Conservation (phyloP, 2,113 vertebrate genomes). For the Odobenus rosmarus region DNA sequence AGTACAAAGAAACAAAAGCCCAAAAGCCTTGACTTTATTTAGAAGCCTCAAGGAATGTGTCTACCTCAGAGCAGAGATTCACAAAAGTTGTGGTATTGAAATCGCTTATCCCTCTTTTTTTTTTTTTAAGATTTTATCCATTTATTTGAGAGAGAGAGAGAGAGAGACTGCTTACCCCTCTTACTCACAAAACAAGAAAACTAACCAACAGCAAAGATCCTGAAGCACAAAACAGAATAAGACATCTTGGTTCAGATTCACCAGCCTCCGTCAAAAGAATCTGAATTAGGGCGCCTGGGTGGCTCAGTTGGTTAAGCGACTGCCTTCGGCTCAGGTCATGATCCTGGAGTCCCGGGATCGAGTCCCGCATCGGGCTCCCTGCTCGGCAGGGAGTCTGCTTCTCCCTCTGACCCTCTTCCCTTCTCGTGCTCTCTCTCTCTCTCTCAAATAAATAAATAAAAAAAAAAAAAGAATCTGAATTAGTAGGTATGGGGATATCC, state of each 20-base stretch:
- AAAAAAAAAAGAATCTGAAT: not conserved
- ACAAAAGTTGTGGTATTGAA: not conserved
- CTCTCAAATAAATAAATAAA: too few species aligned
- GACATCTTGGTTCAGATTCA: not conserved
- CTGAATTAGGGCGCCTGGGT: too few species aligned
- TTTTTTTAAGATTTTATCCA: too few species aligned
- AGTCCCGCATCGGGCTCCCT: too few species aligned
- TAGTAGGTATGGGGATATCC: not conserved
- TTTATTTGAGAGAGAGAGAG: not conserved
- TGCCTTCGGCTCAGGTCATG: too few species aligned
- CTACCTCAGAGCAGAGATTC: not conserved
- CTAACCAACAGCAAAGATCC: not conserved
- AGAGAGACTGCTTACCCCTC: not conserved
- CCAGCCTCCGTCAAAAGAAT: not conserved
- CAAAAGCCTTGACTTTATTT: not conserved
- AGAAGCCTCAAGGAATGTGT: not conserved
- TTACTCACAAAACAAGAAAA: not conserved
- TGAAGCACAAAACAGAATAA: not conserved
- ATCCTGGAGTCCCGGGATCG: too few species aligned
- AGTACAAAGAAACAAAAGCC: conserved; percentile 36
- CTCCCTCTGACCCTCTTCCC: too few species aligned
- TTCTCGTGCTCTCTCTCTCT: too few species aligned
- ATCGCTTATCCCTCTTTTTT: not conserved
- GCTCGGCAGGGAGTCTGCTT: too few species aligned
- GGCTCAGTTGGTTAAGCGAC: too few species aligned